Evolutionary conservation across 2,113 vertebrate genomes (phyloP).

Genomic region (Microtus ochrogaster): DNA sequence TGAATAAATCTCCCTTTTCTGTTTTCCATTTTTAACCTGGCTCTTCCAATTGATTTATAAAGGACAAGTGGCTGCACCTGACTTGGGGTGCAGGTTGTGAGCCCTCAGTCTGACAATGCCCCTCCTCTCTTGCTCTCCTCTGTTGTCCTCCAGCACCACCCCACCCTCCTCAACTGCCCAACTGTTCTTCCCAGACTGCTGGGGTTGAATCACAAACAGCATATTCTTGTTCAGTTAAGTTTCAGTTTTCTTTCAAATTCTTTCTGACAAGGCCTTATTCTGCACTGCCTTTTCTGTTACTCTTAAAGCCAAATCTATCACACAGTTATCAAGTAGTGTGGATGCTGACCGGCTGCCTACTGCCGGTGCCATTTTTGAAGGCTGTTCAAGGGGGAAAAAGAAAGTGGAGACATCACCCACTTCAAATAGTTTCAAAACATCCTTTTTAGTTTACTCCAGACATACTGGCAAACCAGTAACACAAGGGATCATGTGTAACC

Average conservation of each 20-base stretch:
- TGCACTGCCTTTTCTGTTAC: not conserved
- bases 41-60: not conserved
- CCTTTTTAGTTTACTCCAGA: not conserved
- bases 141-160: not conserved
- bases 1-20: not conserved
- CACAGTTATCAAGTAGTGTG: not conserved
- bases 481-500: not conserved
- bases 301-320: not conserved
- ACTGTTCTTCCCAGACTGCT: not conserved
- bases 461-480: not conserved
- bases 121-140: not conserved
- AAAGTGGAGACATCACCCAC: not conserved
- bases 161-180: fast-evolving
- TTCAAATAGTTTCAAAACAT: not conserved
- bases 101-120: not conserved
- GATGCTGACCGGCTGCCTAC: not conserved
- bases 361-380: not conserved
- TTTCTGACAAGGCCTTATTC: not conserved
- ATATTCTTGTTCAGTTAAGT: not conserved
- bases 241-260: not conserved
- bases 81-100: not conserved
- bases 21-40: not conserved
- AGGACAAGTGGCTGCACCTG: not conserved
- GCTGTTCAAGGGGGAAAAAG: not conserved
- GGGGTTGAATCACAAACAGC: not conserved